Evolutionary conservation across 2,797 vertebrate species (phyloP).

Genomic region (Poeciliopsis turneri): DNA sequence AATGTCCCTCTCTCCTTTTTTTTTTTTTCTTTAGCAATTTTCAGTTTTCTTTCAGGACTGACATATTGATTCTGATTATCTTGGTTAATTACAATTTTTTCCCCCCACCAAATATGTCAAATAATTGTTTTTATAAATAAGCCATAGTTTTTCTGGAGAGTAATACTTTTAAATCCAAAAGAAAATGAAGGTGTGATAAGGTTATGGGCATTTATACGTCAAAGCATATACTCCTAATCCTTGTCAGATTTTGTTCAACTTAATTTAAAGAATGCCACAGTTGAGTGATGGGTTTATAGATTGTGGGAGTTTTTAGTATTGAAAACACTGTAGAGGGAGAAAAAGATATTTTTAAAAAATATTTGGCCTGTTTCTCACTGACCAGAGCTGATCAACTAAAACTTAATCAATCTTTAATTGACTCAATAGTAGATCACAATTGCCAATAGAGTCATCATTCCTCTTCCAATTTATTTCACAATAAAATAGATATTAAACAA

Average conservation of each 20-base stretch:
- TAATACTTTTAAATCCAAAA: neutral
- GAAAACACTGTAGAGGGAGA: neutral
- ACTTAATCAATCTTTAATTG: neutral
- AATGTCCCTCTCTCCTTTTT: slow-evolving; percentile 36
- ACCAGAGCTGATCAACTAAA: neutral
- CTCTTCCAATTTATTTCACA: neutral
- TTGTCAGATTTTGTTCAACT: neutral
- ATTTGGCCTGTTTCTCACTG: neutral
- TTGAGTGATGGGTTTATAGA: neutral
- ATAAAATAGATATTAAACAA: neutral
- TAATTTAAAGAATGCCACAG: neutral
- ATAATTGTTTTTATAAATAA: neutral
- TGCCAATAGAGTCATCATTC: neutral
- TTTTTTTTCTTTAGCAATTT: neutral
- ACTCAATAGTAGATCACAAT: neutral
- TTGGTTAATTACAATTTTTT: neutral
- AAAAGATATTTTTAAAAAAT: neutral
- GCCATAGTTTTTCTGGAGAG: neutral
- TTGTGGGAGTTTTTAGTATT: neutral
- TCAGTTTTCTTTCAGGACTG: neutral
- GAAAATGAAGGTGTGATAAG: neutral
- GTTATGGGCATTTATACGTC: neutral
- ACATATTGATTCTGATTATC: neutral
- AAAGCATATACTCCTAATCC: neutral
- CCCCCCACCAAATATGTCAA: neutral